Percentiles rank a stretch among this genome's conserved stretches.
Evolutionary conservation across 2,888 invertebrate genomes (phyloP).

Genomic region (Ligdia adustata): DNA sequence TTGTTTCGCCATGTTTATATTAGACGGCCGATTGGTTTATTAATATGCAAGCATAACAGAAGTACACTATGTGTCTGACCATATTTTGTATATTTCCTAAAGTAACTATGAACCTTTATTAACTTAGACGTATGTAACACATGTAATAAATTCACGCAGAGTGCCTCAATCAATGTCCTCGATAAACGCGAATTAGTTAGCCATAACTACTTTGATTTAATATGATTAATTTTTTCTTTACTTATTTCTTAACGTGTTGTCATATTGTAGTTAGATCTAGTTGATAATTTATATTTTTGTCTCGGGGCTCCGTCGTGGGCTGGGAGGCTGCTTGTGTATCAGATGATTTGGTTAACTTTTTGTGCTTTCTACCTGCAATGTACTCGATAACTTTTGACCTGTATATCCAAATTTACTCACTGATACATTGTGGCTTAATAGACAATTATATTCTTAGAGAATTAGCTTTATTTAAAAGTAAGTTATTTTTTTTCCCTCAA

Average conservation of each 20-base stretch:
- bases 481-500: constrained; percentile 73
- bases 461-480: constrained; percentile 79
- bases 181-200: constrained; percentile 71
- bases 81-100: constrained; percentile 72
- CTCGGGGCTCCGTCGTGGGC: constrained; percentile 38
- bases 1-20: no score
- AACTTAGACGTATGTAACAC: constrained; percentile 67
- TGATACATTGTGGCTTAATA: constrained; percentile 69
- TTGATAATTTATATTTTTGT: constrained; percentile 65
- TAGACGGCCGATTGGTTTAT: no score
- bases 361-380: constrained; percentile 33
- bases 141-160: constrained; percentile 75
- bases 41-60: no score
- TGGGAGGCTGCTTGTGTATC: constrained; percentile 59
- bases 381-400: constrained; percentile 39
- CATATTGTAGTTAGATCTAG: constrained; percentile 72
- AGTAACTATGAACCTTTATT: constrained; percentile 56
- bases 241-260: constrained; percentile 56
- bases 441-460: constrained; percentile 59
- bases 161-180: constrained; percentile 80
- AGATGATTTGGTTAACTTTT: constrained; percentile 52
- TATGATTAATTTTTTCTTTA: constrained; percentile 67
- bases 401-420: constrained; percentile 61
- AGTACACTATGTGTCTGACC: constrained; percentile 38
- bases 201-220: constrained; percentile 73